These are phyloP conservation scores for Neelides folsomi DNA, from an alignment of 2,888 invertebrate genomes.

Conservation along the genomic window DNA sequence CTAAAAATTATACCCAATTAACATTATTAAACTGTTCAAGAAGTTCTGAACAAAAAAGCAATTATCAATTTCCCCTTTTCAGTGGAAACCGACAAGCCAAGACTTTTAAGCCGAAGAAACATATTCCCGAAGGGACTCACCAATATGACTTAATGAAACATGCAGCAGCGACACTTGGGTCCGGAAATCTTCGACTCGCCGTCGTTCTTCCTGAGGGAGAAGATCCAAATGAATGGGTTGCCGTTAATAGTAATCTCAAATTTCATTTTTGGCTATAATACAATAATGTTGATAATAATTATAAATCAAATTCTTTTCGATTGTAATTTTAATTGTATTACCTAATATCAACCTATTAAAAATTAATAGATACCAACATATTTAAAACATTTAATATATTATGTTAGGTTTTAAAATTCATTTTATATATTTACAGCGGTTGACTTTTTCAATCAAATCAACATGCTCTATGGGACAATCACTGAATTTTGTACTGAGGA, in stretches of 20 bases:
- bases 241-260: conserved; percentile 86
- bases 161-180: conserved; percentile 95
- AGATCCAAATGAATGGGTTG: conserved; percentile 99
- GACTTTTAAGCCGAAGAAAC: conserved; percentile 97
- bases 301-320: too few species aligned
- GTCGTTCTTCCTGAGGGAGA: conserved; percentile 97
- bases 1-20: too few species aligned
- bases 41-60: too few species aligned
- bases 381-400: too few species aligned
- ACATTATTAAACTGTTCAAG: too few species aligned
- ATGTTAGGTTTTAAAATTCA: conserved; percentile 1
- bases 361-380: too few species aligned
- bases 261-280: too few species aligned
- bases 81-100: conserved; percentile 84
- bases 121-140: conserved; percentile 95
- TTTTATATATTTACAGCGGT: conserved; percentile 60
- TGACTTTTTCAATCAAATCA: conserved; percentile 99
- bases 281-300: too few species aligned
- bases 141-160: conserved; percentile 99
- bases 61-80: conserved; percentile 32
- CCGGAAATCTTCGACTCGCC: conserved; percentile 88
- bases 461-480: conserved; percentile 98
- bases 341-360: too few species aligned
- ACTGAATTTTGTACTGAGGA: conserved; percentile 99
- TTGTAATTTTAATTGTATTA: too few species aligned